Evolutionary conservation across 2,113 vertebrate genomes (phyloP).

Genomic region (Psammodynastes pulverulentus): DNA sequence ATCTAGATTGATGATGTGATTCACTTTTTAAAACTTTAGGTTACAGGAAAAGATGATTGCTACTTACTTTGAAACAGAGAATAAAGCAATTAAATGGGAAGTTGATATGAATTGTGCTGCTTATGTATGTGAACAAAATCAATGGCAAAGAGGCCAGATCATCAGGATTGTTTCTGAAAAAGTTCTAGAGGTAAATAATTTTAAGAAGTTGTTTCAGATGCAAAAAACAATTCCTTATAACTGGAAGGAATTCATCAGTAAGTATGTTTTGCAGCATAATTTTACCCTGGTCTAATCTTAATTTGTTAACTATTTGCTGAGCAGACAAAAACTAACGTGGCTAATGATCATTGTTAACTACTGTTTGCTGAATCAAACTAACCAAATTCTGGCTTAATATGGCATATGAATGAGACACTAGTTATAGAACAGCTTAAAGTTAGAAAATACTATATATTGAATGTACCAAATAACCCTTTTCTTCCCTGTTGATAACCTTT

Average conservation of each 20-base stretch:
- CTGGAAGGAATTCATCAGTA: not conserved
- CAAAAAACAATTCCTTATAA: not conserved
- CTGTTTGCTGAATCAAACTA: not conserved
- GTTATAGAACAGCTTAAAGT: not conserved
- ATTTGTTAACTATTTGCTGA: not conserved
- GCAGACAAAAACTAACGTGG: not conserved
- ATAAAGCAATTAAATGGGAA: slow-evolving; percentile 73
- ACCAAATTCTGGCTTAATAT: not conserved
- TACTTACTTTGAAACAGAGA: slow-evolving; percentile 68
- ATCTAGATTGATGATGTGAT: not conserved
- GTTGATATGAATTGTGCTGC: slow-evolving; percentile 81
- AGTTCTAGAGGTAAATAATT: slow-evolving; percentile 75
- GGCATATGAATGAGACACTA: not conserved
- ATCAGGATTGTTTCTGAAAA: slow-evolving; percentile 68
- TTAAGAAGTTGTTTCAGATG: not conserved
- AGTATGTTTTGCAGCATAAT: not conserved
- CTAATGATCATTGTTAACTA: not conserved
- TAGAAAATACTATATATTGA: not conserved
- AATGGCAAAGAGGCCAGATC: slow-evolving; percentile 85
- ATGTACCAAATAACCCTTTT: not conserved
- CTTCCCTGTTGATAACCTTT: not conserved
- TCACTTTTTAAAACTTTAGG: slow-evolving; percentile 61
- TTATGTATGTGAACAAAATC: slow-evolving; percentile 63
- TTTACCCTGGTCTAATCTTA: not conserved
- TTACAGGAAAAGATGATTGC: slow-evolving; percentile 76